A percentile compares a stretch with the other conserved stretches of the same genome.
phyloP scores from a whole-genome alignment of 2,888 invertebrate genomes.

The Gisinianus flammeolus region DNA sequence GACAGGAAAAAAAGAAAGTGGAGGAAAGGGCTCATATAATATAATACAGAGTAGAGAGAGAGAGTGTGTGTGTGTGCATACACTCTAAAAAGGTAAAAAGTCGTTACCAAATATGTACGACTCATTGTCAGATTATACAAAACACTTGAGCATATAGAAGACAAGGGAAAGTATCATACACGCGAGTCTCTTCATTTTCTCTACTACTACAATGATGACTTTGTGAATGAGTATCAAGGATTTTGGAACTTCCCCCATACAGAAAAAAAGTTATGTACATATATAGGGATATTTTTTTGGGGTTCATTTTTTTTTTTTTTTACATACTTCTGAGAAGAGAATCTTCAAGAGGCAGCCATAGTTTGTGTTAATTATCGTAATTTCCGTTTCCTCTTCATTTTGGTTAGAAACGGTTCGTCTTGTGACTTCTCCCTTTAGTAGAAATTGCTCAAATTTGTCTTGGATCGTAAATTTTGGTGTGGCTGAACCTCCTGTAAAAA shows the following conservation, averaged over 20 bases:
- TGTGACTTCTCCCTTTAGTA: conserved; percentile 38
- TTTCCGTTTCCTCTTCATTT: conserved; percentile 42
- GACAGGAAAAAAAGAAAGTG: neutral
- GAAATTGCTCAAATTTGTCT: conserved; percentile 39
- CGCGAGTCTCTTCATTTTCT: no score
- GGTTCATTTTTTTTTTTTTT: no score
- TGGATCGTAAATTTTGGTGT: conserved; percentile 38
- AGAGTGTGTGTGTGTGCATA: no score
- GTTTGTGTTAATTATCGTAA: conserved; percentile 41
- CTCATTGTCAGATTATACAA: no score
- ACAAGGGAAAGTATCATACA: no score
- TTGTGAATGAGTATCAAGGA: neutral
- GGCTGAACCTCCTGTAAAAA: conserved; percentile 26
- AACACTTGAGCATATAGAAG: no score
- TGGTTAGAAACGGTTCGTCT: conserved; percentile 32
- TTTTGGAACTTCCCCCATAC: neutral
- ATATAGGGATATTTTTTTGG: no score
- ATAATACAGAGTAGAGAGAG: neutral
- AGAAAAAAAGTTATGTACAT: no score
- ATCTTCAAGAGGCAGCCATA: conserved; percentile 40
- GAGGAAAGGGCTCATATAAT: neutral
- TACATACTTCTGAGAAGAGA: conserved; percentile 35
- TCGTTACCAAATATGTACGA: no score
- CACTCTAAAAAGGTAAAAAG: no score
- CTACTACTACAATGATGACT: no score